phyloP scores from a whole-genome alignment of 2,797 vertebrate genomes.

The Sorex maritimensis region DNA sequence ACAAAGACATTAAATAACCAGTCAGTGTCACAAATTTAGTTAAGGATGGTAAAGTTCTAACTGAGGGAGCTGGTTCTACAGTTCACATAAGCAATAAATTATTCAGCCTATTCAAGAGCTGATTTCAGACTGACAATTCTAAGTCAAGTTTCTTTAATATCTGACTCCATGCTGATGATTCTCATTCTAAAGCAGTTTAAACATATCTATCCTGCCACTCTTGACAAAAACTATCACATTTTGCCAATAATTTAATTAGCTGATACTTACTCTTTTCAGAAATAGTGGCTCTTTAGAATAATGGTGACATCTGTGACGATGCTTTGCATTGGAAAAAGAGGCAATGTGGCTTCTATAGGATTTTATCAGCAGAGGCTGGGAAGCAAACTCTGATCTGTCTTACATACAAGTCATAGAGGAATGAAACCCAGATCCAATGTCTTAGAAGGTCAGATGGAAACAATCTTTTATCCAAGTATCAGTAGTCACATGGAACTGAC shows the following conservation, averaged over 20 bases:
- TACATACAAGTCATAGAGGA: conserved; percentile 15
- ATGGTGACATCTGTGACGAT: not conserved
- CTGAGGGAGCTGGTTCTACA: conserved; percentile 26
- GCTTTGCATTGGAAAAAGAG: not conserved
- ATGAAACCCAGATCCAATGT: not conserved
- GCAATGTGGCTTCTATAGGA: not conserved
- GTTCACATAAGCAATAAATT: conserved; percentile 18
- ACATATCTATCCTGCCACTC: not conserved
- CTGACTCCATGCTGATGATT: conserved; percentile 45
- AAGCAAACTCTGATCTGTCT: conserved; percentile 32
- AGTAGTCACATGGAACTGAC: conserved; percentile 18
- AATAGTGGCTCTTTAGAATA: not conserved
- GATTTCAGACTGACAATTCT: conserved; percentile 9
- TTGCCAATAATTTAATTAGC: conserved; percentile 49
- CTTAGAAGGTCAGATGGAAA: conserved; percentile 8
- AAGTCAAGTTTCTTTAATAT: conserved; percentile 27
- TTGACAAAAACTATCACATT: conserved; percentile 20
- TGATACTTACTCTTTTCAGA: conserved; percentile 43
- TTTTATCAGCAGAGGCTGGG: conserved; percentile 9
- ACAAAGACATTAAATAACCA: not conserved
- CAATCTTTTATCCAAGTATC: conserved; percentile 5
- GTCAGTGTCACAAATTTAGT: conserved; percentile 29
- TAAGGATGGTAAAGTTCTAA: conserved; percentile 4
- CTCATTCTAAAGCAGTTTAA: conserved; percentile 30
- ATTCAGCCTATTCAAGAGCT: conserved; percentile 6